Evolutionary conservation across 1,140 invertebrate species (phyloP), one percentile per base, ranked within the genome.

Genomic region (Acyrthosiphon pisum): DNA sequence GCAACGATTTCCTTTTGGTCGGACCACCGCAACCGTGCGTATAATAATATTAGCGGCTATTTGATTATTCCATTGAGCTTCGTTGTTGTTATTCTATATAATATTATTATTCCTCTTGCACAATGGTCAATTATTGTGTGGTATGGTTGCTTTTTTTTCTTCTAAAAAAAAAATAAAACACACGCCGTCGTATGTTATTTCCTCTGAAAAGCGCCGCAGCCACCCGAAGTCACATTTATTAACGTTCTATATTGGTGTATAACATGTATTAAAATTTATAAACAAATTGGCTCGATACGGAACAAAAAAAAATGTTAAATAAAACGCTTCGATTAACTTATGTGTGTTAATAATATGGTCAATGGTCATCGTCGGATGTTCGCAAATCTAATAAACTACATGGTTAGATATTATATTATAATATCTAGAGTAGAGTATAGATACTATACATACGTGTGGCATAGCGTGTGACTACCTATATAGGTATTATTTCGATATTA

Each of bases 71-170:
- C 60, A 76, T 76, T 76, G 30, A 76, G 60, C 60, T 18, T 18
- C 60, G 60, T 76, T n/a, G 60, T 68, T 68, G n/a, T 76, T 76
- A n/a, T 76, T 76, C 60, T 76, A 76, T 76, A 76, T n/a, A 35
- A 76, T 76, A 76, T 76, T 68, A 68, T 68, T 41, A 41, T 84
- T 41, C 37, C 83, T 41, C 86, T 46, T 22, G 46, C 30, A 88
- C 46, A 88, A 88, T 88, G 44, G 46, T 88, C 86, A 48, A 35
- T 88, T 88, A 88, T 88, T 88, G 46, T 50, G 46, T 86, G 23
- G 84, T 26, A 26, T 11, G 26, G 23, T 84, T 84, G 37, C 30
- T n/a, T 46, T 68, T 41, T 41, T 68, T 68, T 60, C 44, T 60
- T 30, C 37, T 22, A 30, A 60, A 53, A 90, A 90, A 41, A 90